A percentile compares a stretch with the other conserved stretches of the same genome.
Evolutionary conservation across 2,888 invertebrate genomes (phyloP).

Genomic region (Hesperia comma): DNA sequence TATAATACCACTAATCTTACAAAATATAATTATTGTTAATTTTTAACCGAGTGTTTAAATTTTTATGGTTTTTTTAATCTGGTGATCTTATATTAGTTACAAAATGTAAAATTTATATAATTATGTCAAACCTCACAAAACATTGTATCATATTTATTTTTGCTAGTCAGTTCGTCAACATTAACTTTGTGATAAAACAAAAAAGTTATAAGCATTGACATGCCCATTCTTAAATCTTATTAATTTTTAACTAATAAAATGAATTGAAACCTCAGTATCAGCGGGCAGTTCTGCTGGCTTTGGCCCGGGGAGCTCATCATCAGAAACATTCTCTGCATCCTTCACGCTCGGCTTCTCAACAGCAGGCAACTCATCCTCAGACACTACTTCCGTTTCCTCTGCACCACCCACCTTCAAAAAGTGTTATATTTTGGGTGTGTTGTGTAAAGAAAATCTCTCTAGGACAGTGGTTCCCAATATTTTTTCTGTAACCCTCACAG

Average conservation of each 20-base stretch:
- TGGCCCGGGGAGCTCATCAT: slow-evolving; percentile 89
- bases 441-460: slow-evolving; percentile 5
- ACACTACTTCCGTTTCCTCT: slow-evolving; percentile 93
- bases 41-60: too few relatives aligned
- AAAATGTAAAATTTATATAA: neutral
- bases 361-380: slow-evolving; percentile 91
- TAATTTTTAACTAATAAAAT: too few relatives aligned
- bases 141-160: too few relatives aligned
- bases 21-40: neutral
- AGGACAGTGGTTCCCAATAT: neutral
- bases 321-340: slow-evolving; percentile 92
- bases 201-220: too few relatives aligned
- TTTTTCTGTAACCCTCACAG: neutral
- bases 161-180: too few relatives aligned
- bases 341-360: slow-evolving; percentile 90
- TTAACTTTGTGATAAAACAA: too few relatives aligned
- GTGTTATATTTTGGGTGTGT: neutral
- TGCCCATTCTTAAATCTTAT: too few relatives aligned
- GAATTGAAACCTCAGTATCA: slow-evolving; percentile 84
- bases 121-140: neutral
- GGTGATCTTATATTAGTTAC: neutral
- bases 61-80: too few relatives aligned
- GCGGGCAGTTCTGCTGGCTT: slow-evolving; percentile 88
- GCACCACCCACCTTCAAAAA: slow-evolving; percentile 78
- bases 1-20: neutral